A percentile compares a stretch with the other conserved stretches of the same genome.
Evolutionary conservation across 2,888 invertebrate genomes (phyloP).

Genomic region (Galeopsomyia nigrocyanea): DNA sequence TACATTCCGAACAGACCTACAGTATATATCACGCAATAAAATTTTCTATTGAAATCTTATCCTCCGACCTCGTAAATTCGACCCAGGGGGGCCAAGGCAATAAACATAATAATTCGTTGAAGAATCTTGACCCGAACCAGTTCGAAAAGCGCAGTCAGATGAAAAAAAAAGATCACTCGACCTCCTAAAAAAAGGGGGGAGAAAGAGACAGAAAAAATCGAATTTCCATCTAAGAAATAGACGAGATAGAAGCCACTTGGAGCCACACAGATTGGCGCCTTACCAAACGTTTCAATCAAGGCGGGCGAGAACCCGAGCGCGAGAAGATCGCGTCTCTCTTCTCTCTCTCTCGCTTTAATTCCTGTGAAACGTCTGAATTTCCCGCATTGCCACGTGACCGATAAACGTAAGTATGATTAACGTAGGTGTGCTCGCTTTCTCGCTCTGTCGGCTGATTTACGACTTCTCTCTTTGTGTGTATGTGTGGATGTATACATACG

Average conservation of each 20-base stretch:
- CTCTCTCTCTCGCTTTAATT: background rate
- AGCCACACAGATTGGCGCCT: conserved; percentile 20
- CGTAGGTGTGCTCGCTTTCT: conserved; percentile 13
- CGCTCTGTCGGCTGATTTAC: conserved; percentile 49
- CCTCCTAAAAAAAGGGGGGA: background rate
- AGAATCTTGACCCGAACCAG: too few relatives aligned
- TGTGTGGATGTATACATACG: too few relatives aligned
- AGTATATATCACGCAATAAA: too few relatives aligned
- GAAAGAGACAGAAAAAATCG: background rate
- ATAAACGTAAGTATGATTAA: conserved; percentile 55
- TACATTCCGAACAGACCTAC: too few relatives aligned
- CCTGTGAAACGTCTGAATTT: conserved; percentile 48
- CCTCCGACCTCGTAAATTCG: too few relatives aligned
- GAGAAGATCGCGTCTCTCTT: background rate
- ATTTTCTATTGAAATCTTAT: too few relatives aligned
- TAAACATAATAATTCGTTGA: too few relatives aligned
- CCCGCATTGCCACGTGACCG: conserved; percentile 48
- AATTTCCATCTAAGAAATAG: background rate
- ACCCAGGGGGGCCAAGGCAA: too few relatives aligned
- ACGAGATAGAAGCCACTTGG: background rate
- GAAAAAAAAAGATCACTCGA: too few relatives aligned
- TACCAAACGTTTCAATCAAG: conserved; percentile 40
- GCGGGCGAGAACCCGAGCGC: background rate
- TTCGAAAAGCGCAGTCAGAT: too few relatives aligned
- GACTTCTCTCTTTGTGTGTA: conserved; percentile 15